phyloP scores from a whole-genome alignment of 2,888 invertebrate genomes.

The Euclidia mi region DNA sequence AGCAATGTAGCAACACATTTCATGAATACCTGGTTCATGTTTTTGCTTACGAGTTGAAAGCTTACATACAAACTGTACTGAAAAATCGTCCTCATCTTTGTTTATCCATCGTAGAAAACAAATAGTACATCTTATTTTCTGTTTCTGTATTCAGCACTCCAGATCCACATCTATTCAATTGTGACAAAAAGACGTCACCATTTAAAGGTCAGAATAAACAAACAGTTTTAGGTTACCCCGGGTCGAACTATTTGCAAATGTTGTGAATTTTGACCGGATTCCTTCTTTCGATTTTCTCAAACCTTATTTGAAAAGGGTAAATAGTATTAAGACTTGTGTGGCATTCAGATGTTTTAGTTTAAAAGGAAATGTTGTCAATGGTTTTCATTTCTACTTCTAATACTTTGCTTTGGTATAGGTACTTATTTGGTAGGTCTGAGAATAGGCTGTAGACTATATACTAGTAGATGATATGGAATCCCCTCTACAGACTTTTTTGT shows the following conservation, averaged over 20 bases:
- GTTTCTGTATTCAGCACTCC: constrained; percentile 4
- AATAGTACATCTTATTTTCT: constrained; percentile 16
- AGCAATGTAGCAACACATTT: too few species aligned
- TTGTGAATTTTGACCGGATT: constrained; percentile 15
- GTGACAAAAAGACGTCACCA: constrained; percentile 15
- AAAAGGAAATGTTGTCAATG: too few species aligned
- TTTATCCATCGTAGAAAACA: constrained; percentile 20
- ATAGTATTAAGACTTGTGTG: too few species aligned
- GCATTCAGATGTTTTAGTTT: too few species aligned
- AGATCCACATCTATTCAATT: constrained; percentile 11
- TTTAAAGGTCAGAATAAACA: constrained; percentile 10
- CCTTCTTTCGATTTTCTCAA: constrained; percentile 18
- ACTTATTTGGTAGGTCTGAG: too few species aligned
- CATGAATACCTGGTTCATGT: too few species aligned
- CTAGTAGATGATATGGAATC: too few species aligned
- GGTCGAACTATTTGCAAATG: constrained; percentile 6
- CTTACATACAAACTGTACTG: constrained; percentile 4
- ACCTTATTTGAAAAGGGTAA: constrained; percentile 28
- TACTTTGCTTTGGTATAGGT: too few species aligned
- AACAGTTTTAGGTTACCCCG: constrained; percentile 13
- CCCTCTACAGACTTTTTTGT: too few species aligned
- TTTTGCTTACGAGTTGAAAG: too few species aligned
- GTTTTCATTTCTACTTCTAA: too few species aligned
- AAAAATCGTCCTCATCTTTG: constrained; percentile 6
- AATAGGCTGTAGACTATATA: too few species aligned